Evolutionary conservation across 2,888 invertebrate species (phyloP).

Genomic region (Ectemnius cavifrons): DNA sequence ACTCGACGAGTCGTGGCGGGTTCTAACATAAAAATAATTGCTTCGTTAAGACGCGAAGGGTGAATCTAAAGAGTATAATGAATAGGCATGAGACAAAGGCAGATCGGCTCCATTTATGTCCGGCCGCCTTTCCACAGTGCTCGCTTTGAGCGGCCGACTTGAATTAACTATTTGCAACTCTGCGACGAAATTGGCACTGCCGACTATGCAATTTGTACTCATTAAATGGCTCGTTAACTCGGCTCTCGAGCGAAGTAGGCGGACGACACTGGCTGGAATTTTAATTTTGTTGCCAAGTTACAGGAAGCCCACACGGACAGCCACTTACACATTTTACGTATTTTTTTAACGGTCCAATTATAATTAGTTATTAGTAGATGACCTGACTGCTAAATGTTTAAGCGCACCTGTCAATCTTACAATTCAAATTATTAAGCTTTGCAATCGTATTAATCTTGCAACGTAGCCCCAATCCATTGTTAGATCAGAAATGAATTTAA

Average conservation of each 20-base stretch:
- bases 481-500: too few relatives aligned
- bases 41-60: background rate
- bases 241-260: slow-evolving; percentile 16
- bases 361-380: too few relatives aligned
- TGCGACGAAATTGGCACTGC: slow-evolving; percentile 17
- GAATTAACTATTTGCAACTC: slow-evolving; percentile 15
- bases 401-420: too few relatives aligned
- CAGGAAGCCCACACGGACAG: too few relatives aligned
- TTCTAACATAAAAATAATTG: background rate
- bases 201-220: slow-evolving; percentile 31
- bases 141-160: slow-evolving; percentile 15
- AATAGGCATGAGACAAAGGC: slow-evolving; percentile 7
- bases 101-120: background rate
- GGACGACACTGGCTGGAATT: slow-evolving; percentile 21
- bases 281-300: slow-evolving; percentile 18
- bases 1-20: background rate
- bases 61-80: slow-evolving; percentile 3
- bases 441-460: too few relatives aligned
- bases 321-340: too few relatives aligned
- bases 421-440: too few relatives aligned
- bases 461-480: too few relatives aligned
- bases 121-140: background rate
- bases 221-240: slow-evolving; percentile 39
- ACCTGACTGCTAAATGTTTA: too few relatives aligned
- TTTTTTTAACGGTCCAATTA: too few relatives aligned